These are phyloP conservation scores for Pterophyllum scalare DNA, from an alignment of 2,113 vertebrate genomes.

Conservation along the genomic window DNA sequence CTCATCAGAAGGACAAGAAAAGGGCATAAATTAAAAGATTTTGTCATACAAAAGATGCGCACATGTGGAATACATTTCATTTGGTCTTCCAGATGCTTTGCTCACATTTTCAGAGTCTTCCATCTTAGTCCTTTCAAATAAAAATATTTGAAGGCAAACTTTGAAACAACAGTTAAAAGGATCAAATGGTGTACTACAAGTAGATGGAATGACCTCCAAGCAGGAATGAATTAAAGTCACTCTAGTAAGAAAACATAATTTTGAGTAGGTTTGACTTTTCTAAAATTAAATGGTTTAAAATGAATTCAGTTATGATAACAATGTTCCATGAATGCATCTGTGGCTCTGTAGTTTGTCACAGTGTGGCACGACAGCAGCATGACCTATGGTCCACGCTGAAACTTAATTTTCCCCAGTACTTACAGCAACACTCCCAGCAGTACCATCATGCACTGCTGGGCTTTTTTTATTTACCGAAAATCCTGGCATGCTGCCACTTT, in stretches of 20 bases:
- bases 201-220: conserved; percentile 34
- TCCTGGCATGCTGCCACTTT: no score
- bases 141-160: background rate
- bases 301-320: background rate
- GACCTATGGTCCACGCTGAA: background rate
- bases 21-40: conserved; percentile 32
- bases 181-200: background rate
- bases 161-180: background rate
- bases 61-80: conserved; percentile 1
- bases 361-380: background rate
- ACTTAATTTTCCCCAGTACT: background rate
- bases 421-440: background rate
- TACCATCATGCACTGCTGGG: no score
- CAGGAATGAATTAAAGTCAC: conserved; percentile 41
- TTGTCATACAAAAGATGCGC: conserved; percentile 36
- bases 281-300: conserved; percentile 1
- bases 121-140: background rate
- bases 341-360: background rate
- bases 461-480: no score
- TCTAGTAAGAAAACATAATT: background rate
- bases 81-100: conserved; percentile 2
- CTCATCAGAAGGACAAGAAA: conserved; percentile 6
- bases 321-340: background rate
- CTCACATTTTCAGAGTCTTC: background rate
- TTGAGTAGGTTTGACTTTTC: background rate